Percentiles rank a stretch among this genome's conserved stretches.
Evolutionary conservation across 2,797 vertebrate genomes (phyloP).

Genomic region (Halcyon badia): DNA sequence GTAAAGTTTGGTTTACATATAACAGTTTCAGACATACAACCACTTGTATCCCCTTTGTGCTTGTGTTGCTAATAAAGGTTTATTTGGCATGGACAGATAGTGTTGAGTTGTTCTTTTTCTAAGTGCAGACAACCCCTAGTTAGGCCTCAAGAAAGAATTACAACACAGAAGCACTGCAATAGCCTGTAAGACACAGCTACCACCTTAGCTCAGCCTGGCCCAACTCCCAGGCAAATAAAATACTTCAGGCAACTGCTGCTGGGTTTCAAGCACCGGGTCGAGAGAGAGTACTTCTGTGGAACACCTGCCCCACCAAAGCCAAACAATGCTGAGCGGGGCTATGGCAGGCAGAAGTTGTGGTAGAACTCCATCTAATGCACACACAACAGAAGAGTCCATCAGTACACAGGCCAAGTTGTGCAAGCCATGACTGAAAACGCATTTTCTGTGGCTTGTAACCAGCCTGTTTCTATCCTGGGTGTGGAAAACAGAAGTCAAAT

Average conservation of each 20-base stretch:
- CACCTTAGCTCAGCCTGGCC: not conserved
- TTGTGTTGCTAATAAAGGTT: slow-evolving; percentile 56
- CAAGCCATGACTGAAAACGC: not conserved
- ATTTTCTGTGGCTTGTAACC: not conserved
- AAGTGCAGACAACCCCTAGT: not conserved
- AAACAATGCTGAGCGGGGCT: not conserved
- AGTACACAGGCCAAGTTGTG: not conserved
- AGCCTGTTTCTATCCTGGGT: not conserved
- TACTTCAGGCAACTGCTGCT: not conserved
- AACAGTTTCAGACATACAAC: not conserved
- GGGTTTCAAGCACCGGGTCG: not conserved
- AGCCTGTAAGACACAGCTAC: not conserved
- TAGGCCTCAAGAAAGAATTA: not conserved
- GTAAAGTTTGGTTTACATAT: not conserved
- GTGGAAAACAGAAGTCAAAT: not conserved
- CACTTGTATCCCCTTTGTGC: not conserved
- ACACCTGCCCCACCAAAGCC: not conserved
- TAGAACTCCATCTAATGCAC: not conserved
- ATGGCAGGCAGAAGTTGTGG: not conserved
- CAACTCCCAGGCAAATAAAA: not conserved
- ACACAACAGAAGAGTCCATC: not conserved
- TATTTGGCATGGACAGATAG: slow-evolving; percentile 19
- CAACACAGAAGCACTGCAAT: not conserved
- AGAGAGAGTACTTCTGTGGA: not conserved
- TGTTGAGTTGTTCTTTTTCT: not conserved